Evolutionary conservation across 2,113 vertebrate genomes (phyloP), one percentile per base, ranked within the genome.

Genomic region (Pachycephala philippinensis): DNA sequence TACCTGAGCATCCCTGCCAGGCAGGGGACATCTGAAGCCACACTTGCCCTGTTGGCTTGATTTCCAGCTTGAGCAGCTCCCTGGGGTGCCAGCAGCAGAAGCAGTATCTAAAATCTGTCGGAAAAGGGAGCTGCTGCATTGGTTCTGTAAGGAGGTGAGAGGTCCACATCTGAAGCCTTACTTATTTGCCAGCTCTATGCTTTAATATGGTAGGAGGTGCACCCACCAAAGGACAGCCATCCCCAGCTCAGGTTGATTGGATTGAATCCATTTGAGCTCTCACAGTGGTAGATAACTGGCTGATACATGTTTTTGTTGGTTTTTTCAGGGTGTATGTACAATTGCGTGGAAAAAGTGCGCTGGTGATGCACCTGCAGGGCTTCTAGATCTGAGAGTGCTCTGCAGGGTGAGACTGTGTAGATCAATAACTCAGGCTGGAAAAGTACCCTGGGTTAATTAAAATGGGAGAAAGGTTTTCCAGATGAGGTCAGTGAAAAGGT

Each of bases 391-490:
- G 78, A 82, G 72, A 68, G 39, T 37, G 33, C 33, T 54, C 84
- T 68, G 50, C 24, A 6, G 78, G 50, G 11, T 70, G 40, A 40
- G 87, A 57, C 22, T 53, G 63, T 5, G 1, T 27, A 77, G 66
- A 80, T 96, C 93, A 84, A 56, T 94, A 94, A 66, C 40, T 81
- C 66, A 47, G 82, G 52, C 75, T 94, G 44, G 33, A 69, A 61
- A 76, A 91, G 54, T 53, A 61, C 28, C 47, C 57, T 27, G 71
- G 49, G 57, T 85, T 95, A 93, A 95, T 95, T 81, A 94, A 93
- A 90, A 88, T 68, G 16, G 54, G 74, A 91, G 71, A 87, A 90
- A 40, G 71, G 79, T 61, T 95, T 96, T 95, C 87, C 66, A 84
- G 82, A 89, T 89, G 42, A 95, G 68, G 82, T 92, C 1, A 2